Conservation (phyloP, 1,140 invertebrate species). For the Papilio xuthus region DNA sequence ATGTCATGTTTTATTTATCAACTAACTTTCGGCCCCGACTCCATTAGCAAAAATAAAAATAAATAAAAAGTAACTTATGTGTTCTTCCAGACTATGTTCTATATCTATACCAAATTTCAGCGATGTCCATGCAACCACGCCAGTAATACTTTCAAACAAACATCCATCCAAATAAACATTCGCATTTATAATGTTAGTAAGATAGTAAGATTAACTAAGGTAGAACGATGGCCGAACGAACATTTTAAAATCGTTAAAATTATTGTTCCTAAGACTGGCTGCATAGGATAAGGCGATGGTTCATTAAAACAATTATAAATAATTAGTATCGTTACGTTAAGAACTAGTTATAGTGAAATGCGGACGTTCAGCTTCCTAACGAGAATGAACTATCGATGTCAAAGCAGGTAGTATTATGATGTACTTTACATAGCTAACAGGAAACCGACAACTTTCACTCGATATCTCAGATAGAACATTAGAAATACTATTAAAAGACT, state of each 20-base stretch:
- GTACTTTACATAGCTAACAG: slow-evolving; percentile 30
- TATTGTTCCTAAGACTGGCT: not conserved
- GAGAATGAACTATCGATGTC: slow-evolving; percentile 15
- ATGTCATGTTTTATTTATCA: slow-evolving; percentile 48
- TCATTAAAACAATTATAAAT: not conserved
- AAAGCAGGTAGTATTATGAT: slow-evolving; percentile 35
- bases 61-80: too few species aligned
- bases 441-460: slow-evolving; percentile 32
- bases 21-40: too few species aligned
- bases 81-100: too few species aligned
- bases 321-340: not conserved
- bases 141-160: too few species aligned
- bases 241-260: too few species aligned
- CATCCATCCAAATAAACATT: too few species aligned
- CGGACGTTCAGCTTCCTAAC: not conserved
- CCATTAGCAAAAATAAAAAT: too few species aligned
- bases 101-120: too few species aligned
- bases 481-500: not conserved
- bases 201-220: too few species aligned
- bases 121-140: too few species aligned
- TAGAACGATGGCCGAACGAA: too few species aligned
- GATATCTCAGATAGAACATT: not conserved
- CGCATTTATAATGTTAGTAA: too few species aligned
- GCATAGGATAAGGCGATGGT: not conserved
- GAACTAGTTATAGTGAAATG: slow-evolving; percentile 23